A percentile compares a stretch with the other conserved stretches of the same genome.
phyloP scores from a whole-genome alignment of 2,888 invertebrate genomes.

The Leptura quadrifasciata region DNA sequence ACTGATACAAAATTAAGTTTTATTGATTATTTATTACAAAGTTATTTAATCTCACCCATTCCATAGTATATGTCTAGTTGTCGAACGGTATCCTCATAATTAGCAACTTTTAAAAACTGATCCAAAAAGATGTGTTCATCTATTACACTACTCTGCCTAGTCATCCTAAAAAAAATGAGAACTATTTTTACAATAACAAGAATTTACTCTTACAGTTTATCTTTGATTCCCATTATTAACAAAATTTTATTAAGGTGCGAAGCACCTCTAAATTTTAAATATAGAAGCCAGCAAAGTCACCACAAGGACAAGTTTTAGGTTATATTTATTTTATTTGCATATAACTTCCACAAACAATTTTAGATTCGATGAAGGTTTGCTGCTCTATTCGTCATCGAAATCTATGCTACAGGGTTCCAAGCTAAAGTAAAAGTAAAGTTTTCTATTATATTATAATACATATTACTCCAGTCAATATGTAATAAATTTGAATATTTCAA shows the following conservation, averaged over 20 bases:
- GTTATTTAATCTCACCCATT: conserved; percentile 79
- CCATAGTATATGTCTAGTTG: conserved; percentile 96
- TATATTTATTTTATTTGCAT: conserved; percentile 27
- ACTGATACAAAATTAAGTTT: conserved; percentile 76
- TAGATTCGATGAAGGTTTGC: no score
- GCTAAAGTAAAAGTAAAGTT: no score
- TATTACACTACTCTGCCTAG: conserved; percentile 58
- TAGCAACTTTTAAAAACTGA: conserved; percentile 87
- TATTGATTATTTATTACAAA: conserved; percentile 9
- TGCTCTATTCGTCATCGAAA: no score
- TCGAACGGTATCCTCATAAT: conserved; percentile 92
- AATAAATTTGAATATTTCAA: no score
- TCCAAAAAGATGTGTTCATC: conserved; percentile 85
- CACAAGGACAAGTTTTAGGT: conserved; percentile 22
- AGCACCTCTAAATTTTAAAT: conserved; percentile 39
- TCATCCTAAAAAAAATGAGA: conserved; percentile 52
- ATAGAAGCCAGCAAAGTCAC: conserved; percentile 37
- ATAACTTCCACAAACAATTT: not conserved
- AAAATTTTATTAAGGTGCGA: not conserved
- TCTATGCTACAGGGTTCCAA: no score
- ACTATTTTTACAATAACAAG: not conserved
- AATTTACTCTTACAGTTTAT: conserved; percentile 22
- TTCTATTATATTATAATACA: no score
- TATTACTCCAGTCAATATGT: no score
- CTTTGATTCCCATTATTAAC: conserved; percentile 28